Conservation (phyloP, 35 echinoderm and acorn worm species). For the Lytechinus pictus region DNA sequence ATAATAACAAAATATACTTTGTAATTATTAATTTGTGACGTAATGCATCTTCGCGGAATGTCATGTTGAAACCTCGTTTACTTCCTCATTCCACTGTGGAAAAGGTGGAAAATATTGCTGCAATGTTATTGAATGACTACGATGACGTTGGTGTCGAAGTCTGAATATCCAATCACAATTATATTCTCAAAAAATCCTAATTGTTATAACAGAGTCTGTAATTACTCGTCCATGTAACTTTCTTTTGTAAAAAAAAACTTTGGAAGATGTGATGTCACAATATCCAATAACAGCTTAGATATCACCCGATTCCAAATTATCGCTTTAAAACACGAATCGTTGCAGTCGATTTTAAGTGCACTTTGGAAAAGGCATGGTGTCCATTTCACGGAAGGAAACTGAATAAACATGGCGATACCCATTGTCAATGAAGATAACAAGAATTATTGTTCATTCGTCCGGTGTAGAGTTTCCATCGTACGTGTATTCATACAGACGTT, state of each 20-base stretch:
- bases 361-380: not conserved
- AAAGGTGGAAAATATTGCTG: not conserved
- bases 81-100: not conserved
- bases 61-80: not conserved
- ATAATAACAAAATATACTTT: not conserved
- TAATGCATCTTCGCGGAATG: not conserved
- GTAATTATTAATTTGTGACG: no score
- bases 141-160: not conserved
- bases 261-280: not conserved
- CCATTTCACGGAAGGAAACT: not conserved
- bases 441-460: conserved; percentile 4
- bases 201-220: not conserved
- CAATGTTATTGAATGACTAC: not conserved
- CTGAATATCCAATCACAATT: not conserved
- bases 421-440: not conserved
- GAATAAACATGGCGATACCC: not conserved
- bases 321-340: not conserved
- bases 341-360: not conserved
- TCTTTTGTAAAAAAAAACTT: not conserved
- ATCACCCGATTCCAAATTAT: not conserved
- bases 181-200: not conserved
- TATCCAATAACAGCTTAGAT: not conserved
- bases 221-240: not conserved
- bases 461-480: conserved; percentile 53
- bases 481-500: conserved; percentile 74